These are phyloP conservation scores for Aotus griseimembra DNA, from an alignment of 2,797 vertebrate species.

Conservation along the genomic window DNA sequence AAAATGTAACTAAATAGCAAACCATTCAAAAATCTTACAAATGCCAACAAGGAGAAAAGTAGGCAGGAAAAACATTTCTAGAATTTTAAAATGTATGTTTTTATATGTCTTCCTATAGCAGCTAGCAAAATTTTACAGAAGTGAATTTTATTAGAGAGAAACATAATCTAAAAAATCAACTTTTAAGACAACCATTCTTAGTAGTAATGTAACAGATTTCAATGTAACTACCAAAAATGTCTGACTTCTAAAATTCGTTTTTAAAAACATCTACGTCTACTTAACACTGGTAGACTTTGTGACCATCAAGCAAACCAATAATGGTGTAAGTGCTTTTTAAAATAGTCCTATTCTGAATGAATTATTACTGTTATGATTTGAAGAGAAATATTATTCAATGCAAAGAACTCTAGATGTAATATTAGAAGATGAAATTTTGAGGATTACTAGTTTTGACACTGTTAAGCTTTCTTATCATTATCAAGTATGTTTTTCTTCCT, in stretches of 20 bases:
- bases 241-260: constrained; percentile 48
- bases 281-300: constrained; percentile 31
- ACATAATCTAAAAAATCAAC: constrained; percentile 56
- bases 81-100: constrained; percentile 55
- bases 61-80: constrained; percentile 50
- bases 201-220: constrained; percentile 43
- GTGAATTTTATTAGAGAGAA: constrained; percentile 67
- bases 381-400: constrained; percentile 18
- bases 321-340: constrained; percentile 28
- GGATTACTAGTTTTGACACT: neutral
- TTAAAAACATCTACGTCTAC: constrained; percentile 47
- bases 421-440: constrained; percentile 3
- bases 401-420: neutral
- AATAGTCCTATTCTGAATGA: neutral
- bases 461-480: neutral
- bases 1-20: constrained; percentile 52
- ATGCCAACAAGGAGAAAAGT: constrained; percentile 44
- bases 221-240: constrained; percentile 39
- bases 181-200: constrained; percentile 57
- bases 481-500: constrained; percentile 4
- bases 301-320: constrained; percentile 51
- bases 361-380: constrained; percentile 34
- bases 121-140: constrained; percentile 63
- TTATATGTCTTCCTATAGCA: constrained; percentile 57
- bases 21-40: constrained; percentile 54